phyloP scores from a whole-genome alignment of 2,888 invertebrate genomes.

The Biston stratarius region DNA sequence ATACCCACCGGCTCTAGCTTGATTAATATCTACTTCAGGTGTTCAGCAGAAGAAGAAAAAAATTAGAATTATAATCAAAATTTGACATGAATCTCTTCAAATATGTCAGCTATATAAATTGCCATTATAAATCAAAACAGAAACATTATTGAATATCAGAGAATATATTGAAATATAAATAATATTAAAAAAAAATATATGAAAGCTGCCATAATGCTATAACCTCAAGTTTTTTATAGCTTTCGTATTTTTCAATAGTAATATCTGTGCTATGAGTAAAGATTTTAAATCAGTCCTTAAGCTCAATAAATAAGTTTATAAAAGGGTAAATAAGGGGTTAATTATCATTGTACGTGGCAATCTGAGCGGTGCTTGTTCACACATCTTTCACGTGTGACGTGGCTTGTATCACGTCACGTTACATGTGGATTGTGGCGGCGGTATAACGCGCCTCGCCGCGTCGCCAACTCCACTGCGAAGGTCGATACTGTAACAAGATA shows the following conservation, averaged over 20 bases:
- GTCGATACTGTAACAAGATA: constrained; percentile 91
- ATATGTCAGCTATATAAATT: too few species aligned
- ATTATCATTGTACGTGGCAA: constrained; percentile 25
- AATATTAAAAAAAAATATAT: background rate
- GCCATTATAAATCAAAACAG: too few species aligned
- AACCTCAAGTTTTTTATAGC: background rate
- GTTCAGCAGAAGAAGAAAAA: too few species aligned
- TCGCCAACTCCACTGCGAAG: constrained; percentile 97
- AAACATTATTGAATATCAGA: too few species aligned
- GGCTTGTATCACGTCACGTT: constrained; percentile 49
- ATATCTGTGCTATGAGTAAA: constrained; percentile 12
- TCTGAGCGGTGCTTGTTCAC: constrained; percentile 15
- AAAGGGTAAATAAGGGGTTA: background rate
- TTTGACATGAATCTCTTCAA: too few species aligned
- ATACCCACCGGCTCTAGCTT: too few species aligned
- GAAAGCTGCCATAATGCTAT: background rate
- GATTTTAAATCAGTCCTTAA: constrained; percentile 7
- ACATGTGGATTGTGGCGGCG: constrained; percentile 98
- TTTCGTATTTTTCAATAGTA: background rate
- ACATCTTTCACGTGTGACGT: constrained; percentile 6
- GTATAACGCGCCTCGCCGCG: constrained; percentile 97
- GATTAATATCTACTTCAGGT: too few species aligned
- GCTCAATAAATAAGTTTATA: constrained; percentile 1
- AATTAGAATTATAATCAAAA: too few species aligned
- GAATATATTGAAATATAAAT: too few species aligned